A percentile compares a stretch with the other conserved stretches of the same genome.
Evolutionary conservation across 2,888 invertebrate genomes (phyloP).

Genomic region (Drosophila imparisetae): DNA sequence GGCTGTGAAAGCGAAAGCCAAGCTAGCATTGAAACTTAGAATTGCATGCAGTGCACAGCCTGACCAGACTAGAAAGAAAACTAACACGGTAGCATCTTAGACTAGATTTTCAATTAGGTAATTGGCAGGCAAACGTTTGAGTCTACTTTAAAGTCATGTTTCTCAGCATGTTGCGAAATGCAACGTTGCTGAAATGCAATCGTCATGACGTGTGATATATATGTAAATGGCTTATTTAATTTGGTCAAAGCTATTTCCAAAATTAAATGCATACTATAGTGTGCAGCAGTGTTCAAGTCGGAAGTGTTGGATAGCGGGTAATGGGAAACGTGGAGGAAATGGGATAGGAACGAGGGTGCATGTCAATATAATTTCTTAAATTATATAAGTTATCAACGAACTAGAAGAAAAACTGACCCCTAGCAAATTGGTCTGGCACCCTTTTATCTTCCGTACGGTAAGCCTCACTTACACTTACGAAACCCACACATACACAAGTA

Average conservation of each 20-base stretch:
- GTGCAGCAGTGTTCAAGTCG: conserved; percentile 3
- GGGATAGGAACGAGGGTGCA: conserved; percentile 39
- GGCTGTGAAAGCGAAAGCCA: conserved; percentile 14
- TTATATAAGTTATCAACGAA: conserved; percentile 78
- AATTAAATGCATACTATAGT: conserved; percentile 63
- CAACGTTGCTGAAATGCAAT: conserved; percentile 57
- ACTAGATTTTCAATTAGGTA: conserved; percentile 74
- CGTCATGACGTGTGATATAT: conserved; percentile 57
- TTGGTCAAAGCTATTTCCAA: conserved; percentile 72
- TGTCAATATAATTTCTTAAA: conserved; percentile 79
- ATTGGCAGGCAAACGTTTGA: conserved; percentile 63
- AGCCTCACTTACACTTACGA: conserved; percentile 48
- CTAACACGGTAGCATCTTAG: conserved; percentile 40
- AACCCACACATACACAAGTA: conserved; percentile 25
- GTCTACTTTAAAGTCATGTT: conserved; percentile 37
- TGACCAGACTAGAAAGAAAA: conserved; percentile 18
- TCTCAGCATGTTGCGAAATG: conserved; percentile 14
- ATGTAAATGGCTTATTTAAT: conserved; percentile 66
- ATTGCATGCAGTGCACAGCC: conserved; percentile 67
- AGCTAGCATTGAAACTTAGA: conserved; percentile 60
- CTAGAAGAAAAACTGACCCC: conserved; percentile 75
- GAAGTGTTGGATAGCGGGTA: background rate
- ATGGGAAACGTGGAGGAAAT: background rate
- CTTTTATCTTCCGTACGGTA: conserved; percentile 66
- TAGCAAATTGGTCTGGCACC: conserved; percentile 75